A percentile compares a stretch with the other conserved stretches of the same genome.
Evolutionary conservation across 2,888 invertebrate genomes (phyloP).

Genomic region (Hartigia nigra): DNA sequence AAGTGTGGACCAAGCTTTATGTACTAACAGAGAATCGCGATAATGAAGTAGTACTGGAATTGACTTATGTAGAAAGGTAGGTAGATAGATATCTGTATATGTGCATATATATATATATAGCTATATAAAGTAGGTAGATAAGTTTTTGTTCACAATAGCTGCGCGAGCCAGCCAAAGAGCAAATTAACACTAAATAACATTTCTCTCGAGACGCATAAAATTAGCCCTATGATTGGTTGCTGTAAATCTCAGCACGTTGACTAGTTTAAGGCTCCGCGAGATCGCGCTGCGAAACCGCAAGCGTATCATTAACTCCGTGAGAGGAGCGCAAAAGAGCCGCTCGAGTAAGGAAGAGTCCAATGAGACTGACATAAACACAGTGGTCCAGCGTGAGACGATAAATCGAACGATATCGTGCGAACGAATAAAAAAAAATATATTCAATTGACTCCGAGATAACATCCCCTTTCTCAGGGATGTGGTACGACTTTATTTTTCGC

Average conservation of each 20-base stretch:
- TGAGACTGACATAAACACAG: neutral
- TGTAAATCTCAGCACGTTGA: conserved; percentile 34
- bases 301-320: conserved; percentile 31
- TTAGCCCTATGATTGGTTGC: conserved; percentile 36
- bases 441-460: neutral
- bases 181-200: conserved; percentile 32
- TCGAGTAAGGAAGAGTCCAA: neutral
- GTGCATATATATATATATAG: neutral
- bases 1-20: neutral
- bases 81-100: neutral
- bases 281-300: conserved; percentile 33
- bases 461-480: neutral
- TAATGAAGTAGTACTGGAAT: neutral
- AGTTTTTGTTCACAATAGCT: neutral
- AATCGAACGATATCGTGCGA: neutral
- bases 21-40: neutral
- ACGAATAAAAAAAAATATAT: neutral
- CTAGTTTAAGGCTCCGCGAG: conserved; percentile 32
- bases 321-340: neutral
- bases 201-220: conserved; percentile 33
- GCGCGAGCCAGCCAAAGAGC: conserved; percentile 1
- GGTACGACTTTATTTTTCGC: neutral
- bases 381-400: neutral
- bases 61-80: neutral
- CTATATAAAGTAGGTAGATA: neutral